Evolutionary conservation across 2,113 vertebrate genomes (phyloP).

Genomic region (Lynx canadensis): DNA sequence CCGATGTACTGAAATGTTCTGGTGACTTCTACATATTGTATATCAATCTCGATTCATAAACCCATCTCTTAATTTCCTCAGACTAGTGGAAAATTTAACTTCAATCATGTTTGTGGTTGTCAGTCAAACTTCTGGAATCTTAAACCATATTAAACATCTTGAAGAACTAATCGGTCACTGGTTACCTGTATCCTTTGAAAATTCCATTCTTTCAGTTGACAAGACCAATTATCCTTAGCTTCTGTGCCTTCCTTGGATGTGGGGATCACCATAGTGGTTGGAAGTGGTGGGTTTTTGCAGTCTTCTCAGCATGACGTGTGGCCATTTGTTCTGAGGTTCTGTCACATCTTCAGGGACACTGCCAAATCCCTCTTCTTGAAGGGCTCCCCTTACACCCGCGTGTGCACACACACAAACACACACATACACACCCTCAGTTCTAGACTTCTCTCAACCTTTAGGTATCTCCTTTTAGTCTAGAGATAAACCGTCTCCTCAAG

Average conservation of each 20-base stretch:
- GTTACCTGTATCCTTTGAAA: not conserved
- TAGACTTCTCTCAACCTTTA: not conserved
- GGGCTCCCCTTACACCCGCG: not conserved
- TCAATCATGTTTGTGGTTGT: not conserved
- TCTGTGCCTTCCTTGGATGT: not conserved
- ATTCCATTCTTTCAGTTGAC: not conserved
- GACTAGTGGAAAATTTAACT: not conserved
- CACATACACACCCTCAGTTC: not conserved
- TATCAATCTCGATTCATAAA: not conserved
- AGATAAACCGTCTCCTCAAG: not conserved
- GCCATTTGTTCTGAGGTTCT: not conserved
- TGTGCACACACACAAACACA: fast-evolving
- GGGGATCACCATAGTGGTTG: fast-evolving
- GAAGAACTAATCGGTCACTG: not conserved
- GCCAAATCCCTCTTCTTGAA: not conserved
- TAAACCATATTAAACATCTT: not conserved
- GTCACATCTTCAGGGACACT: not conserved
- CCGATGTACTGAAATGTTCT: not conserved
- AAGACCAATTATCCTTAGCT: not conserved
- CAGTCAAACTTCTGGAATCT: not conserved
- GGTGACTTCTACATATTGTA: not conserved
- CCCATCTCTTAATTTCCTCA: not conserved
- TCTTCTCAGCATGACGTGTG: not conserved
- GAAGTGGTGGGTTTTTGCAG: not conserved
- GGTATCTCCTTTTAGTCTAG: not conserved